Evolutionary conservation across 2,113 vertebrate species (phyloP).

Genomic region (Polypterus bichir): DNA sequence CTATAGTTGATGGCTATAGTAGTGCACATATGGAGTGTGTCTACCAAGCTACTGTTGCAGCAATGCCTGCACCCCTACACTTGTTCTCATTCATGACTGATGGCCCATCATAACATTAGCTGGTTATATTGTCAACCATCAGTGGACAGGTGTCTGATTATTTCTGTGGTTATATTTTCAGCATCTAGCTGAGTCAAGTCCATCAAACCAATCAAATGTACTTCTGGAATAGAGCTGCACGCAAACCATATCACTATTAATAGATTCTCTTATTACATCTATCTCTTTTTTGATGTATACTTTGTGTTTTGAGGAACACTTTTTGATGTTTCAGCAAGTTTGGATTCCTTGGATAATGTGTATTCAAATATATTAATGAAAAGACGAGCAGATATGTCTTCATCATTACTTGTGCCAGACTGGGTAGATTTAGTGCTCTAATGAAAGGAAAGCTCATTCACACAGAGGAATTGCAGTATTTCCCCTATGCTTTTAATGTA

Average conservation of each 20-base stretch:
- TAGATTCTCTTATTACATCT: slow-evolving; percentile 5
- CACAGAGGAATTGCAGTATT: slow-evolving; percentile 1
- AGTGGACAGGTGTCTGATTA: slow-evolving; percentile 3
- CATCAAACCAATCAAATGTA: neutral
- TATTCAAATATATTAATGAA: neutral
- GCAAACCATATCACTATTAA: neutral
- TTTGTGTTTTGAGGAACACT: slow-evolving; percentile 1
- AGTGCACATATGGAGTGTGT: too few relatives aligned
- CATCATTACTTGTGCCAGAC: too few relatives aligned
- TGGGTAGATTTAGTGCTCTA: neutral
- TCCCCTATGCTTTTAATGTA: slow-evolving; percentile 6
- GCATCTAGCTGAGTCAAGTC: neutral
- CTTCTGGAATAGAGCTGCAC: neutral
- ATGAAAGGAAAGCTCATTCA: slow-evolving; percentile 6
- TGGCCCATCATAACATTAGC: slow-evolving; percentile 6
- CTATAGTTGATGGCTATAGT: too few relatives aligned
- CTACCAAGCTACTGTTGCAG: neutral
- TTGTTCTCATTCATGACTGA: neutral
- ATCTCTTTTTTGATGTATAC: neutral
- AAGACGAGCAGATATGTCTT: too few relatives aligned
- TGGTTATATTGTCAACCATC: slow-evolving; percentile 7
- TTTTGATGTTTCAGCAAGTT: slow-evolving; percentile 2
- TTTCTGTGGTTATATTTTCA: slow-evolving; percentile 1
- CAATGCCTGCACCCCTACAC: neutral
- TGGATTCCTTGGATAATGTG: neutral